Evolutionary conservation across 2,888 invertebrate genomes (phyloP).

Genomic region (Chaitophorus viminalis): DNA sequence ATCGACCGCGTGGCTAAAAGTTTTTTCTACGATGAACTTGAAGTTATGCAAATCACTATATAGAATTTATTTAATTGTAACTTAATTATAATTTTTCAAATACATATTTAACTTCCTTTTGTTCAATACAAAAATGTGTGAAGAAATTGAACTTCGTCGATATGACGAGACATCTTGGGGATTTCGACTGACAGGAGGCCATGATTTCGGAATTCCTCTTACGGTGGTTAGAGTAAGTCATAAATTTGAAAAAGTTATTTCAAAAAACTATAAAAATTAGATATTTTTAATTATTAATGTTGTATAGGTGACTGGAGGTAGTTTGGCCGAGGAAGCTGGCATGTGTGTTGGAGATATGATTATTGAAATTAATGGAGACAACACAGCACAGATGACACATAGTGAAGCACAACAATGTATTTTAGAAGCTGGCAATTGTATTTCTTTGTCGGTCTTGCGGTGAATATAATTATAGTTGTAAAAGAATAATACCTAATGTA

Average conservation of each 20-base stretch:
- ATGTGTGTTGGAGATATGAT: conserved; percentile 87
- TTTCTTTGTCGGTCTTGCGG: conserved; percentile 79
- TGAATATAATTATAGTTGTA: conserved; percentile 67
- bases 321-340: conserved; percentile 85
- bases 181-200: conserved; percentile 80
- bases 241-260: not conserved
- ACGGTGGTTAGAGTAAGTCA: conserved; percentile 78
- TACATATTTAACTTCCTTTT: not conserved
- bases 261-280: not conserved
- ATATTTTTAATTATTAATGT: not conserved
- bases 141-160: conserved; percentile 64
- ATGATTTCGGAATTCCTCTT: conserved; percentile 78
- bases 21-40: conserved; percentile 49
- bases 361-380: conserved; percentile 78
- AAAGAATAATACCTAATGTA: not conserved
- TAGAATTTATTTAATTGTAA: conserved; percentile 20
- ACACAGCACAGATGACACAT: conserved; percentile 77
- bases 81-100: not conserved
- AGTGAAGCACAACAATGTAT: conserved; percentile 82
- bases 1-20: conserved; percentile 33
- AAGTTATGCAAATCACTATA: conserved; percentile 47
- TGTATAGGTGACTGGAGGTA: conserved; percentile 77
- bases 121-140: conserved; percentile 64
- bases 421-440: conserved; percentile 76
- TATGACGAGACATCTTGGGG: conserved; percentile 78